Conservation (phyloP, 2,797 vertebrate species). For the Hippoglossus hippoglossus region DNA sequence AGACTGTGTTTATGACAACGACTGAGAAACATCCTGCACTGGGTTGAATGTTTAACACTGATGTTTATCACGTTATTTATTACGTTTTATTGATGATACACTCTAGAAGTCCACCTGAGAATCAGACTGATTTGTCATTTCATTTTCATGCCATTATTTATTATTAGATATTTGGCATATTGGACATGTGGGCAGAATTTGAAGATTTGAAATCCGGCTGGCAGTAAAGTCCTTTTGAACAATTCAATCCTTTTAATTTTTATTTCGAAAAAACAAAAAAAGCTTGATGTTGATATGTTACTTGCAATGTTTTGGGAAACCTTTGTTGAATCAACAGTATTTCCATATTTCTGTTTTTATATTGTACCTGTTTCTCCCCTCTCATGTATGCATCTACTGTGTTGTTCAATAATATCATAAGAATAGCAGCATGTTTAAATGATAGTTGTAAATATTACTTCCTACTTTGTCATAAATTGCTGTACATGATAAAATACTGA, state of each 20-base stretch:
- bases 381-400: not conserved
- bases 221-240: too few species aligned
- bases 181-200: not conserved
- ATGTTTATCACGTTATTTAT: constrained; percentile 70
- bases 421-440: not conserved
- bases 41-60: constrained; percentile 17
- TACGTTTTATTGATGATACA: constrained; percentile 24
- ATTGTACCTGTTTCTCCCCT: not conserved
- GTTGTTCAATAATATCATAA: constrained; percentile 3
- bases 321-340: constrained; percentile 57
- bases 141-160: too few species aligned
- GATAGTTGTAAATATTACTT: constrained; percentile 4
- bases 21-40: constrained; percentile 69
- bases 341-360: constrained; percentile 35
- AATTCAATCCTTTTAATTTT: too few species aligned
- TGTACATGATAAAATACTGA: constrained; percentile 7
- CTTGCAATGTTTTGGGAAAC: not conserved
- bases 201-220: not conserved
- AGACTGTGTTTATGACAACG: constrained; percentile 94
- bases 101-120: too few species aligned
- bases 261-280: not conserved
- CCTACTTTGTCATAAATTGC: too few species aligned
- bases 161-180: too few species aligned
- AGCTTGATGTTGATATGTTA: not conserved
- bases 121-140: too few species aligned